Evolutionary conservation across 2,888 invertebrate genomes (phyloP).

Genomic region (Micropterix aruncella): DNA sequence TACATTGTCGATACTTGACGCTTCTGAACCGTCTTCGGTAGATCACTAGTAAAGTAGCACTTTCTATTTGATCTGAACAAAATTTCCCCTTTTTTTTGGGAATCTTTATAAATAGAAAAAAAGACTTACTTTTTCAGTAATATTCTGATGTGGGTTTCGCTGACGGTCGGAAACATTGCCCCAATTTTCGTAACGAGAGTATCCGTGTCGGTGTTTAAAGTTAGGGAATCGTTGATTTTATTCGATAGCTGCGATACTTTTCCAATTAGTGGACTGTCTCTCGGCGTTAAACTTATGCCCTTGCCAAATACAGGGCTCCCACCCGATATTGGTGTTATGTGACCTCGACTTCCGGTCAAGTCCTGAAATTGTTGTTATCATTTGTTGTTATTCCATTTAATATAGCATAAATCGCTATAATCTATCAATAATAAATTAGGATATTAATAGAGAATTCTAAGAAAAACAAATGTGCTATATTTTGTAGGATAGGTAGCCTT

Average conservation of each 20-base stretch:
- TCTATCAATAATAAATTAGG: too few species aligned
- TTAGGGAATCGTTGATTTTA: constrained; percentile 47
- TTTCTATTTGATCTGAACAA: too few species aligned
- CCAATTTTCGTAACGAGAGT: constrained; percentile 66
- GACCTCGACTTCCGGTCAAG: background rate
- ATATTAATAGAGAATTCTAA: too few species aligned
- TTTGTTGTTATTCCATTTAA: too few species aligned
- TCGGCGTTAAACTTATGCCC: constrained; percentile 32
- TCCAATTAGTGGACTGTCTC: constrained; percentile 34
- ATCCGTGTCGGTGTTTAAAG: constrained; percentile 51
- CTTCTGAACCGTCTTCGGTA: too few species aligned
- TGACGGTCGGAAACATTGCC: constrained; percentile 82
- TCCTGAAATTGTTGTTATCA: background rate
- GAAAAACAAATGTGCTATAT: too few species aligned
- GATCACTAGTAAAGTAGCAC: too few species aligned
- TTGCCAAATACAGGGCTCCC: constrained; percentile 32
- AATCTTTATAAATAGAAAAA: too few species aligned
- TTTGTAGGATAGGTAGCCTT: too few species aligned
- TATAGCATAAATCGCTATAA: too few species aligned
- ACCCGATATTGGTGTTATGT: constrained; percentile 4
- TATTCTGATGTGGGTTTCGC: constrained; percentile 76
- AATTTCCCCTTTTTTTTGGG: too few species aligned
- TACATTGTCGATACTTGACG: too few species aligned
- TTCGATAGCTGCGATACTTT: constrained; percentile 34
- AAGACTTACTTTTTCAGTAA: constrained; percentile 76